Base-by-base conservation (phyloP, 1,140 invertebrate species). In the Penaeus indicus region DNA sequence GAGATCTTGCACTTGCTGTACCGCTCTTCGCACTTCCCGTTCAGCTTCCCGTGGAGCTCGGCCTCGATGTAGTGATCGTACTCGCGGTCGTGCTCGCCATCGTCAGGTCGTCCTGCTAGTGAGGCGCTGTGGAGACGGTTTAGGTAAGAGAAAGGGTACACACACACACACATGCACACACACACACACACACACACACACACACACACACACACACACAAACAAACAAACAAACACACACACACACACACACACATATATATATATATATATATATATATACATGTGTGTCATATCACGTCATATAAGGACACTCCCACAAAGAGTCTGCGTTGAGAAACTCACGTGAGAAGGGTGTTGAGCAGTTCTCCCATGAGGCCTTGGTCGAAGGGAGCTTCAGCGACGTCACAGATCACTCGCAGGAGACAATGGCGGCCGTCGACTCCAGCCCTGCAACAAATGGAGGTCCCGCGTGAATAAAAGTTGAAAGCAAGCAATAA, bases 321-420 rank as follows among this genome's bases (percentile, higher is more conserved):
- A 38, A 32, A 18, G 3, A 18, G 21, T 75, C 19, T 75, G 10
- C 18, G 3, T 18, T 7, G 19, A 75, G 5, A 21, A 32, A 79
- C 87, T 88, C 42, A 88, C 87, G 87, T 77, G 8, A 88, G 61
- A 13, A 88, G 32, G 4, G 81, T 79, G 54, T 88, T 88, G 32
- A 88, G n/a, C 32, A 88, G 61, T 25, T 88, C 81, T 2, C 87
- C 87, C 2, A 88, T 25, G 7, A 88, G 54, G 0, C 87, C 87
- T 62, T 88, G 81, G 32, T 88, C 87, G 32, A 88, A 84, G 38
- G 87, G 87, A 32, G 81, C 81, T 61, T 88, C 87, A 3, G 81
- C 87, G 2, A 84, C 81, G 27, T 88, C 87, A 67, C 87, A 88
- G 72, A 88, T 84, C 27, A 82, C 72, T 38, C 81, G 54, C 61